Base-by-base conservation (phyloP, 2,888 invertebrate genomes). In the Macrosoma leucophasiata region DNA sequence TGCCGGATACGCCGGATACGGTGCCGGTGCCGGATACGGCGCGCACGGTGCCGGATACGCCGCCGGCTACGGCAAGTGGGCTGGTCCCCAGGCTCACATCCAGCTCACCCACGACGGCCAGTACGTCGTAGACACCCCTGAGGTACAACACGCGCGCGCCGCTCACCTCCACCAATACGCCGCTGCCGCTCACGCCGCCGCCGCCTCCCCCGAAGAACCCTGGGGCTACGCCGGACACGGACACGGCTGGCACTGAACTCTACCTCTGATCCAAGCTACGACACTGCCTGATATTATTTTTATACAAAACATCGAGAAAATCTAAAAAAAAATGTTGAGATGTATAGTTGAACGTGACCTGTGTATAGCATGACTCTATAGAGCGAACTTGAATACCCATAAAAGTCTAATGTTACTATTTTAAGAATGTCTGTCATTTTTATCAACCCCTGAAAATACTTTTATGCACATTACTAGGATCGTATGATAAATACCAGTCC, bases 71-170 rank as follows among this genome's bases (percentile, higher is more conserved):
- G 78, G 75, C 54, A 82, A 82, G 56, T 82, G 82, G 82, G 66
- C 48, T 52, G 82, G 82, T 25, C 82, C 82, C 8, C 69, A 69
- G 63, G 84, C 84, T 36, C 69, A 84, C 64, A 82, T 84, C 62
- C 82, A 84, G 46, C 73, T 84, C 46, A 81, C 81, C 50, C 84
- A 82, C 62, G 84, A 84, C 58, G 84, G 82, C 12, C 82, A 82
- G 50, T 82, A 74, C 75, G 81, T 84, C 13, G 77, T 81, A 0
- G 84, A 84, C 66, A 82, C 84, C 35, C 84, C 82, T 35, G 82
- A 82, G 55, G 84, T 84, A 1, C 81, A 82, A 29, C 84, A 84
- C 65, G 82, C 84, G 9, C 68, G 82, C 36, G 79, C 81, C 29
- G 69, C 75, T 17, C 82, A 84, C 54, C 60, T 79, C 3, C 55